Percentiles rank a stretch among this genome's conserved stretches.
These are phyloP conservation scores for Phyllotreta cruciferae DNA, from an alignment of 2,888 invertebrate genomes.

Conservation along the genomic window DNA sequence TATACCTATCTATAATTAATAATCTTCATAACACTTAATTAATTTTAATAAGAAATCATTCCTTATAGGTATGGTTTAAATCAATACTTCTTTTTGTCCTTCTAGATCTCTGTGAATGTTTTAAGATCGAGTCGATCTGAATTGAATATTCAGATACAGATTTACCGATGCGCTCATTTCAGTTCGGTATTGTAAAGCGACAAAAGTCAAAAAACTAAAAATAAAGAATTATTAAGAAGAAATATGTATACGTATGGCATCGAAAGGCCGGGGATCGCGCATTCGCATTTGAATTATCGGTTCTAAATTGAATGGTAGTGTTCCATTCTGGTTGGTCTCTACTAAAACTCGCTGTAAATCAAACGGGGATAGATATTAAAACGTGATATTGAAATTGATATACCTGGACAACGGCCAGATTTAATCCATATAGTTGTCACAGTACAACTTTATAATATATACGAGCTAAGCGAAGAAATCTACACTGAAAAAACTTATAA, in stretches of 20 bases:
- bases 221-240: constrained; percentile 11
- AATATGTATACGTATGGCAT: constrained; percentile 9
- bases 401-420: constrained; percentile 28
- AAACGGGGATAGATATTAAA: constrained; percentile 39
- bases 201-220: constrained; percentile 26
- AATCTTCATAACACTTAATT: too few relatives aligned
- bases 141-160: constrained; percentile 31
- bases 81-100: too few relatives aligned
- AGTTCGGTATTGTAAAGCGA: constrained; percentile 26
- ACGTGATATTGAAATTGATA: constrained; percentile 34
- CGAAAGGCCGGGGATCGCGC: constrained; percentile 13
- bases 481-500: too few relatives aligned
- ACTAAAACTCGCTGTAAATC: constrained; percentile 35
- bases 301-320: constrained; percentile 45
- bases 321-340: constrained; percentile 35
- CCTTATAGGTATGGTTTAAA: too few relatives aligned
- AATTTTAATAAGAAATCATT: too few relatives aligned
- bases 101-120: constrained; percentile 9
- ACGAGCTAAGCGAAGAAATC: not conserved
- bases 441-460: constrained; percentile 18
- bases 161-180: constrained; percentile 29
- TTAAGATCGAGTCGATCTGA: constrained; percentile 19
- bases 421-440: constrained; percentile 44
- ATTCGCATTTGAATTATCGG: constrained; percentile 41
- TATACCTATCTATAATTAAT: too few relatives aligned